Conservation (phyloP, 1,140 invertebrate genomes). For the Trichonephila clavata region DNA sequence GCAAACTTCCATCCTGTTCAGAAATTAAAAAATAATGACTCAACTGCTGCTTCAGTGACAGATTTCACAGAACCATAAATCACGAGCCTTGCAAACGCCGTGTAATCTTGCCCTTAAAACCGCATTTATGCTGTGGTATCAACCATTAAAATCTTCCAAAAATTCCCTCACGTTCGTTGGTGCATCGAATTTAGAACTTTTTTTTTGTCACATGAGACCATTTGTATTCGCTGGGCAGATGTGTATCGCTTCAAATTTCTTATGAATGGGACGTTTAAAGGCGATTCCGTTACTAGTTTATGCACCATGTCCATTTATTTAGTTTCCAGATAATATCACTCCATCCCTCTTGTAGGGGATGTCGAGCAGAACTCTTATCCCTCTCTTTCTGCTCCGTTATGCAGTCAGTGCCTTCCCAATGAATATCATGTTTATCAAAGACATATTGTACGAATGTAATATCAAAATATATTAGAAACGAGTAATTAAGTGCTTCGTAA, state of each 20-base stretch:
- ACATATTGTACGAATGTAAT: background rate
- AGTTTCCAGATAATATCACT: background rate
- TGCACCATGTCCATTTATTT: conserved; percentile 9
- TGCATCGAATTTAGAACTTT: background rate
- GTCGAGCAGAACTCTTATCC: background rate
- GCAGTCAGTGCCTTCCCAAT: too few species aligned
- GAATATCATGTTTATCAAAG: background rate
- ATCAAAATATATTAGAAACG: background rate
- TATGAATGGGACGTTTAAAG: background rate
- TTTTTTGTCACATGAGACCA: background rate
- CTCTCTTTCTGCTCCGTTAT: background rate
- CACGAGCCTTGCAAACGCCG: background rate
- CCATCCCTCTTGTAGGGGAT: background rate
- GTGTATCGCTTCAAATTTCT: background rate
- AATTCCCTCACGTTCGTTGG: background rate
- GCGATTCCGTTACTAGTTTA: background rate
- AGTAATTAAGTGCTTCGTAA: too few species aligned
- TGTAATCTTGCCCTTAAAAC: conserved; percentile 29
- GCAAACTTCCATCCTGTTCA: background rate
- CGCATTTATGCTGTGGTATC: background rate
- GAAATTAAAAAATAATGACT: background rate
- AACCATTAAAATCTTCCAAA: conserved; percentile 1
- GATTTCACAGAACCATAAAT: conserved; percentile 4
- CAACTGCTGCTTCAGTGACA: conserved; percentile 4
- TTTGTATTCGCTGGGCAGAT: background rate